A percentile compares a stretch with the other conserved stretches of the same genome.
These are phyloP conservation scores for Caenorhabditis sp. DNA, from an alignment of 2,888 invertebrate genomes.

Conservation along the genomic window DNA sequence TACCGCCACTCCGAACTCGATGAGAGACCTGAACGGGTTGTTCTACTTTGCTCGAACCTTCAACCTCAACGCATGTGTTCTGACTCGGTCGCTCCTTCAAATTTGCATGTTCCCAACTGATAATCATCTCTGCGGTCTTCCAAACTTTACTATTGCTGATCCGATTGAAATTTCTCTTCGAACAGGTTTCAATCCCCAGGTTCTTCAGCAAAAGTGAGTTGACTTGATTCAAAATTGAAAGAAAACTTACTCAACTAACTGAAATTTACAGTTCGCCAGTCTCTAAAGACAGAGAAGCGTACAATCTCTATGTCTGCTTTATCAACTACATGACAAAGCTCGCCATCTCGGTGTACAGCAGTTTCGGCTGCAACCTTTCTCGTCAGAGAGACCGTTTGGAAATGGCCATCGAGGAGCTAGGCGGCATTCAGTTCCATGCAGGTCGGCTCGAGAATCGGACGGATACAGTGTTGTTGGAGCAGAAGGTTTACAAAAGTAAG, in stretches of 20 bases:
- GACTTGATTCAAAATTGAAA: too few species aligned
- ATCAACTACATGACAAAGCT: constrained; percentile 24
- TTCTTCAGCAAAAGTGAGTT: constrained; percentile 41
- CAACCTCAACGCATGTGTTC: constrained; percentile 87
- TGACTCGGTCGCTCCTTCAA: constrained; percentile 91
- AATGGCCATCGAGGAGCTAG: constrained; percentile 92
- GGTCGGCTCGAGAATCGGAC: constrained; percentile 56
- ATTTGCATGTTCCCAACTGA: constrained; percentile 66
- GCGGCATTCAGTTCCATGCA: constrained; percentile 92
- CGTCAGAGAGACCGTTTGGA: constrained; percentile 95
- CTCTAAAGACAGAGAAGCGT: constrained; percentile 4
- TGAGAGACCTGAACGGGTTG: constrained; percentile 36
- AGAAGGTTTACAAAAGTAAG: constrained; percentile 8
- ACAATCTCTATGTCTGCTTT: constrained; percentile 13
- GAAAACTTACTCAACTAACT: too few species aligned
- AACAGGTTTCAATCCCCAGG: constrained; percentile 39
- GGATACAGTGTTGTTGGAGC: constrained; percentile 17
- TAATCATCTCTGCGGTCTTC: constrained; percentile 60
- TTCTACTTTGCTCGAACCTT: constrained; percentile 58
- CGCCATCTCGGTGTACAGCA: constrained; percentile 31
- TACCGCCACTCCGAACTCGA: neutral
- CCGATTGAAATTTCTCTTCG: constrained; percentile 40
- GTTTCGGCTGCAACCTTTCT: constrained; percentile 91
- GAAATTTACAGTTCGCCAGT: constrained; percentile 40
- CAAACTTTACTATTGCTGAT: constrained; percentile 16